phyloP scores from a whole-genome alignment of 1,140 invertebrate genomes.

The Stenopsyche tienmushanensis region DNA sequence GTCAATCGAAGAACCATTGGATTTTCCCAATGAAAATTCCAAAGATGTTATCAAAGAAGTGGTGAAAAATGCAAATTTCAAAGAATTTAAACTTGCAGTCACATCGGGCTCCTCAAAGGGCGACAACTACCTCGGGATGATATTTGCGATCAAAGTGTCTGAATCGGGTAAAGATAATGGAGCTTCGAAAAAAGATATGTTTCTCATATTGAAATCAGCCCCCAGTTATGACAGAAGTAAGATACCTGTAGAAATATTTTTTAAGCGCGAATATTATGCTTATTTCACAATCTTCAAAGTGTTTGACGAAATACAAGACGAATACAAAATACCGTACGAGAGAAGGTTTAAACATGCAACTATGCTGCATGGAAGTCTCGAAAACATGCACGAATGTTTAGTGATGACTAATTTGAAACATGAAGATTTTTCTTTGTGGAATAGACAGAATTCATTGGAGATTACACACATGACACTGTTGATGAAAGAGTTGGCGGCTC shows the following conservation, averaged over 20 bases:
- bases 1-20: neutral
- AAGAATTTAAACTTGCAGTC: neutral
- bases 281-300: neutral
- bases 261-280: neutral
- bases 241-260: neutral
- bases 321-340: neutral
- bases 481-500: conserved; percentile 45
- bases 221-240: neutral
- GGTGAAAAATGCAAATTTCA: neutral
- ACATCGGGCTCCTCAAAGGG: neutral
- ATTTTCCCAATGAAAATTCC: neutral
- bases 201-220: neutral
- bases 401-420: conserved; percentile 48
- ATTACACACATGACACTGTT: conserved; percentile 44
- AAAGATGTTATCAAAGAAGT: neutral
- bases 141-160: neutral
- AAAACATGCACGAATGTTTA: conserved; percentile 40
- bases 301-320: neutral
- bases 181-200: neutral
- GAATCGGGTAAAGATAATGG: conserved; percentile 14
- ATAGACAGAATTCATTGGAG: conserved; percentile 45
- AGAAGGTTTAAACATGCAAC: conserved; percentile 36
- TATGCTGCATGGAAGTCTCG: conserved; percentile 37
- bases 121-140: neutral
- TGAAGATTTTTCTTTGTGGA: conserved; percentile 44